A percentile compares a stretch with the other conserved stretches of the same genome.
phyloP scores from a whole-genome alignment of 2,113 vertebrate genomes.

The Halcyon senegalensis region DNA sequence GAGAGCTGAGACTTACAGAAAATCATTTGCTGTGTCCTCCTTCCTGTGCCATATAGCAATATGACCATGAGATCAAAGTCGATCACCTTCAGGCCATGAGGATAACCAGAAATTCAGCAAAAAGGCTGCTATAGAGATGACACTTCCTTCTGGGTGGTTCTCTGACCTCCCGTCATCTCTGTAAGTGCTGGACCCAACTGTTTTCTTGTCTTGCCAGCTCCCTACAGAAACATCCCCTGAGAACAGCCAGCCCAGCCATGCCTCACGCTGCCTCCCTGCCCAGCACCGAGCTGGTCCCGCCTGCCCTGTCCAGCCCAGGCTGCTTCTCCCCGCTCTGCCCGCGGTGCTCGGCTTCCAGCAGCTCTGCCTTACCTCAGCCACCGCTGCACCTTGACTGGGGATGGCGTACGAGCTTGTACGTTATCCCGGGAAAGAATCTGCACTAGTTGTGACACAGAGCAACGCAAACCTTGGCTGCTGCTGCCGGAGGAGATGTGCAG shows the following conservation, averaged over 20 bases:
- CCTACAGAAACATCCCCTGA: neutral
- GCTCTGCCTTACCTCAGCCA: neutral
- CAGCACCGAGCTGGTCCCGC: neutral
- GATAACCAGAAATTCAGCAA: neutral
- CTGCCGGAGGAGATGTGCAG: neutral
- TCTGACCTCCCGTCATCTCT: neutral
- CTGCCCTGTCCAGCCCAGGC: neutral
- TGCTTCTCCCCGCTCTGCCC: neutral
- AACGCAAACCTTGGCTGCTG: neutral
- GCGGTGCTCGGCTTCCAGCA: neutral
- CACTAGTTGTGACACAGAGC: neutral
- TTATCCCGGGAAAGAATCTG: neutral
- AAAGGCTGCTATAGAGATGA: neutral
- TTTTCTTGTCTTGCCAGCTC: neutral
- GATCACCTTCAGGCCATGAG: neutral
- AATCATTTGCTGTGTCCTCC: neutral
- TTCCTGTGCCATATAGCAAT: neutral
- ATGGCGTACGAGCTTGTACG: neutral
- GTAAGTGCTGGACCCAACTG: rapidly evolving
- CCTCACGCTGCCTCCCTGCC: rapidly evolving
- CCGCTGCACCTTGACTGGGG: neutral
- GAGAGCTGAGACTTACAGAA: neutral
- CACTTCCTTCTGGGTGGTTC: neutral
- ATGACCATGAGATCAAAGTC: neutral
- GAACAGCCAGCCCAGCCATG: neutral